Evolutionary conservation across 2,797 vertebrate species (phyloP), one percentile per base, ranked within the genome.

Genomic region (Siniperca scherzeri): DNA sequence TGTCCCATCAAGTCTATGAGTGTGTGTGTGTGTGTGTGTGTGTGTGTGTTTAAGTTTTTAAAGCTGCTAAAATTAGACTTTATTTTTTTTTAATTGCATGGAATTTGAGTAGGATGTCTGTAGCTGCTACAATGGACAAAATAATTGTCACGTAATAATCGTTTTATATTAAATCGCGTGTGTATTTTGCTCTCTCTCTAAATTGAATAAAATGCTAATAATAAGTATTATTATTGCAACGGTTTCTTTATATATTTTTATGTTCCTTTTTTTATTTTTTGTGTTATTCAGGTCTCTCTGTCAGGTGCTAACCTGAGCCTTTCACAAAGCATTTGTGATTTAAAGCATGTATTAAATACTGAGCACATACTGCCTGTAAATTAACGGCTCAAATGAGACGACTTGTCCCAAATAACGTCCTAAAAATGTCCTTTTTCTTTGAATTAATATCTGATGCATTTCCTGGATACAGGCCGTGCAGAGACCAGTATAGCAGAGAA

Each of bases 261-360:
- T 55, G 2, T 10, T 22, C 60, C 2, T 7, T 65, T 1, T 30
- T 53, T 36, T n/a, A 2, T 21, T 77, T 53, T 12, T 46, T 33
- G 4, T 65, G 3, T 50, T 21, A 46, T 55, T 53, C 42, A 27
- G 27, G 67, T 67, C 0, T 64, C 4, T 71, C 10, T 55, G 4
- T 48, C 46, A 65, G 27, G n/a, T 57, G 48, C 3, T 59, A 1
- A 42, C 68, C 78, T 71, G 3, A 59, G 56, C 62, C 69, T 72
- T 42, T 19, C 6, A 21, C 1, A n/a, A 16, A 42, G 7, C 10
- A 11, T 33, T 71, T 11, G 8, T 74, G 19, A 74, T 62, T 62
- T 40, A 52, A 73, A 44, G 25, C 4, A 42, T 40, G 3, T 55
- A 25, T 38, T 30, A 60, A 53, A 80, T 33, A 59, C 14, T 48